Base-by-base conservation (phyloP, 2,113 vertebrate genomes). In the Triplophysa tibetana region DNA sequence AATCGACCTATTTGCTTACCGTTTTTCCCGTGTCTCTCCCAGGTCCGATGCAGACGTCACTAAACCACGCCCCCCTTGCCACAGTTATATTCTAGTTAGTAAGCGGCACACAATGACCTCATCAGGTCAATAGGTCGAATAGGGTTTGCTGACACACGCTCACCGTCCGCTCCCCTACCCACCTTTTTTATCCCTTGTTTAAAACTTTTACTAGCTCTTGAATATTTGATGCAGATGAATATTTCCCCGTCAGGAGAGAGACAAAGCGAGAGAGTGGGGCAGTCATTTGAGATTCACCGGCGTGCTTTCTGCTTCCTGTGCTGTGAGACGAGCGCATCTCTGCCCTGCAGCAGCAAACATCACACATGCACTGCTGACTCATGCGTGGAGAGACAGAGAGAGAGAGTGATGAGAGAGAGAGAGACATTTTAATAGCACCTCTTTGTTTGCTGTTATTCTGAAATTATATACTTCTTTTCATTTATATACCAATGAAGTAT, bases 221-320 rank as follows among this genome's bases (percentile, higher is more conserved):
- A 64, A 76, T 76, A 76, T 64, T 76, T 52, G 60, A 76, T 76
- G 74, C 60, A 43, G 56, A 61, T 74, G 38, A 74, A 74, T 74
- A 74, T 74, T 74, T 74, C 38, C 61, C 54, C 3, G 21, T 38
- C 70, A 21, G 33, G 70, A 74, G 70, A 9, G 38, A 52, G n/a
- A 43, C 10, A n/a, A n/a, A 17, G 52, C 24, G 56, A 74, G 68
- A 70, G 48, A 70, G 48, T 4, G n/a, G 24, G 17, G 52, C 70
- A 72, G 70, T 56, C 52, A 58, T 72, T 72, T 72, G n/a, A 26
- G 29, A 58, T 72, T 72, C 52, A n/a, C 52, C 70, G 21, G 17
- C 52, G 3, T 4, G 19, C 29, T 72, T 56, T 29, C 26, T 61
- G 2, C 56, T 62, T 26, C 21, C 70, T 58, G 52, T 73, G 26